Base-by-base conservation (phyloP, 2,888 invertebrate species). In the Dolomedes plantarius region DNA sequence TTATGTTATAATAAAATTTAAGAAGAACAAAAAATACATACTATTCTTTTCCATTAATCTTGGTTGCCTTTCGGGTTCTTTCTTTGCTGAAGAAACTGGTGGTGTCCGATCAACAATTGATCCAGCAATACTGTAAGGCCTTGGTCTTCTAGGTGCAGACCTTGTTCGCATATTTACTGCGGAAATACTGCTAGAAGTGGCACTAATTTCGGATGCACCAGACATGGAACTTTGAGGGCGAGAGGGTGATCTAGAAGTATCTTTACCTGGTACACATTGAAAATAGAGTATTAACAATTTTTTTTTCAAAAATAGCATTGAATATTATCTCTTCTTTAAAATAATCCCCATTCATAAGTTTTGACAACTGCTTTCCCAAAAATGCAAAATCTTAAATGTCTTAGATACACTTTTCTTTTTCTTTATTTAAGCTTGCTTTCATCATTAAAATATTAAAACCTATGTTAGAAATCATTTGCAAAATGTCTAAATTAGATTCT, bases 171-270 rank as follows among this genome's bases (percentile, higher is more conserved):
- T 93, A 92, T 89, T 93, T 64, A 93, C 89, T 39, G 89, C 92
- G 88, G 89, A 88, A 5, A 74, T 75, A 64, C 88, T 85, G 36
- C 89, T 87, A 11, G 89, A 89, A 90, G 93, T 93, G 90, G 94
- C 94, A 91, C 95, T 96, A 93, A 97, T 94, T 36, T 89, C 87
- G 2, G 89, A 89, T 90, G 93, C 93, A 91, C 94, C 94, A 91
- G 95, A 96, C 93, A 97, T 94, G 90, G 97, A 96, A 93, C 96
- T 96, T 91, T 95, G 95, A 88, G 97, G 97, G 91, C 97, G 94
- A 89, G 96, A 96, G 88, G 90, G 89, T 19, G 93, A 94, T 93
- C 80, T 75, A 39, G 86, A 86, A 7, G 64, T 64, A 23, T 86
- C 86, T 79, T 86, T 86, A 23, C 65, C 86, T 86, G 28, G 27